Evolutionary conservation across 2,113 vertebrate genomes (phyloP).

Genomic region (Tragelaphus imberbis): DNA sequence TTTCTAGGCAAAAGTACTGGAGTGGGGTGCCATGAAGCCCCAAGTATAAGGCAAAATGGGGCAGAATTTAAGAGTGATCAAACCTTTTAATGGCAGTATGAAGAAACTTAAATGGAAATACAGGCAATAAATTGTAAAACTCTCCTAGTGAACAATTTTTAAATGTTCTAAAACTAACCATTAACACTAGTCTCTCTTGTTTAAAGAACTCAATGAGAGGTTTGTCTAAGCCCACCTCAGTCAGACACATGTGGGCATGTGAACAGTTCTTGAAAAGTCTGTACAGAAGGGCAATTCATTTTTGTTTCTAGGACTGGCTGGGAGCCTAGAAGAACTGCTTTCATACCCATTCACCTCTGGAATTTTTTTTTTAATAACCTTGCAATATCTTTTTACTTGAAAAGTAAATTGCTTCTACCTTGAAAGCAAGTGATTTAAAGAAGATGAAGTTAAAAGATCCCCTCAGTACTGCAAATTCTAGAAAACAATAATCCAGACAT

Average conservation of each 20-base stretch:
- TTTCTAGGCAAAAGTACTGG: no score
- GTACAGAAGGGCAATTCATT: background rate
- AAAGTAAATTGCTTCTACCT: conserved; percentile 11
- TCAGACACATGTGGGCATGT: background rate
- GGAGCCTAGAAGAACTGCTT: background rate
- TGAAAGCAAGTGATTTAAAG: conserved; percentile 24
- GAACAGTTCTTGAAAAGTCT: conserved; percentile 17
- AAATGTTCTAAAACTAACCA: background rate
- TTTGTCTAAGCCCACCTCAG: conserved; percentile 9
- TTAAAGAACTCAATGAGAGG: background rate
- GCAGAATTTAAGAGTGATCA: conserved; percentile 16
- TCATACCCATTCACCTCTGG: background rate
- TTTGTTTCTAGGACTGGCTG: background rate
- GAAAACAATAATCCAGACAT: background rate
- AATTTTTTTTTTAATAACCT: background rate
- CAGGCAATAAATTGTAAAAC: background rate
- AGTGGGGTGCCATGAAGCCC: background rate
- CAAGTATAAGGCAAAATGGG: background rate
- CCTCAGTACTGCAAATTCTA: background rate
- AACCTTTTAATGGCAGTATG: background rate
- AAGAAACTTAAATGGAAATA: background rate
- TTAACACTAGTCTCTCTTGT: conserved; percentile 10
- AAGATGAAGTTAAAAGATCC: background rate
- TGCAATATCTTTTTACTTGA: background rate
- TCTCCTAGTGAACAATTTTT: background rate